Conservation (phyloP, 2,797 vertebrate genomes). For the Acrocephalus scirpaceus region DNA sequence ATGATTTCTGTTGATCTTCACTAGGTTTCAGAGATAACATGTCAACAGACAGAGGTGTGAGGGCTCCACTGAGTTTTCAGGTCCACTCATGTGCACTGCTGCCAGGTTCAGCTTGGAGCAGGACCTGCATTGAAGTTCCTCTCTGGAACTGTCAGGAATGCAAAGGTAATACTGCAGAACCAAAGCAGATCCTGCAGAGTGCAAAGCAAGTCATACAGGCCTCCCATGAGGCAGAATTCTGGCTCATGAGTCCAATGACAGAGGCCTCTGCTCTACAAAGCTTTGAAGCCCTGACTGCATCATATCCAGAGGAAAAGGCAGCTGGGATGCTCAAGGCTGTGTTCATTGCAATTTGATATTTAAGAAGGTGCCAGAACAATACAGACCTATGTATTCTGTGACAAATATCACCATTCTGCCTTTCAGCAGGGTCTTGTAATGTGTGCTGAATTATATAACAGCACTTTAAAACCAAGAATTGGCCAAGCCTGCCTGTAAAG, state of each 20-base stretch:
- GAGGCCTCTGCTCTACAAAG: not conserved
- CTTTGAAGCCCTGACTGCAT: not conserved
- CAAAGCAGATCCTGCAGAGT: not conserved
- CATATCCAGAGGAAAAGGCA: not conserved
- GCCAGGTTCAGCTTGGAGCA: not conserved
- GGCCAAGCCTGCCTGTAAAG: not conserved
- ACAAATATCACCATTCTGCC: not conserved
- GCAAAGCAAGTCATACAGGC: not conserved
- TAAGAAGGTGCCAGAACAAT: not conserved
- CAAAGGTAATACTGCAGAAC: not conserved
- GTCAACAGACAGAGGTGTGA: not conserved
- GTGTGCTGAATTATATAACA: not conserved
- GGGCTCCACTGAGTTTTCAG: not conserved
- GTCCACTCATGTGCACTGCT: not conserved
- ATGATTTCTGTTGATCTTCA: not conserved
- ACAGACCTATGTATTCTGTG: not conserved
- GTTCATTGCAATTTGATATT: not conserved
- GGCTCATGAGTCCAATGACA: rapidly evolving
- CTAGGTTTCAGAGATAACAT: not conserved
- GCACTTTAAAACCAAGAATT: not conserved
- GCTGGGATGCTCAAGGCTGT: not conserved
- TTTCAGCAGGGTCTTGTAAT: not conserved
- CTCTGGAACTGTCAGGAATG: not conserved
- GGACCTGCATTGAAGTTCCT: not conserved
- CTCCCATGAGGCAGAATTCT: not conserved